Percentiles rank a stretch among this genome's conserved stretches.
Evolutionary conservation across 2,797 vertebrate species (phyloP).

Genomic region (Sebastes oblongus): DNA sequence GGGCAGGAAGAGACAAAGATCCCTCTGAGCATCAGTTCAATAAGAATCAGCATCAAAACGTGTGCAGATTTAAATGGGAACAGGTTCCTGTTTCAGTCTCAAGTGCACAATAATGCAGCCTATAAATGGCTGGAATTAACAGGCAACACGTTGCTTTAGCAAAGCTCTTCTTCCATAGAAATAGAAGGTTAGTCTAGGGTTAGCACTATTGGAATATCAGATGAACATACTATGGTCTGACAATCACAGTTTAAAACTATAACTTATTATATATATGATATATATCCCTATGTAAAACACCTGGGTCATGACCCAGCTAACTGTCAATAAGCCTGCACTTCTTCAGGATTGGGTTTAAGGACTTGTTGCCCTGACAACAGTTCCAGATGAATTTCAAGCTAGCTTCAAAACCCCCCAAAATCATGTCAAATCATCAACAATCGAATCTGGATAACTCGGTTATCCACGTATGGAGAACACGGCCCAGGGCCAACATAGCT

Average conservation of each 20-base stretch:
- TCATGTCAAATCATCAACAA: no score
- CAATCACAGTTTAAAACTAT: not conserved
- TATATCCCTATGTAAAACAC: not conserved
- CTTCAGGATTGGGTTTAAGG: not conserved
- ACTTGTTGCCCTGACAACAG: not conserved
- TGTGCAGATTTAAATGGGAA: not conserved
- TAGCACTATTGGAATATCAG: not conserved
- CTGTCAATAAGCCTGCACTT: not conserved
- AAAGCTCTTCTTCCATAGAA: not conserved
- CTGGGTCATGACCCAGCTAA: no score
- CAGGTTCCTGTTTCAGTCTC: not conserved
- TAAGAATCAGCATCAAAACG: not conserved
- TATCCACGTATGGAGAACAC: no score
- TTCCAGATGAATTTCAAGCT: not conserved
- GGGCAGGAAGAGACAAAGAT: not conserved
- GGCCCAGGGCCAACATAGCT: no score
- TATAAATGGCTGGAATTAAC: not conserved
- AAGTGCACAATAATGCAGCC: not conserved
- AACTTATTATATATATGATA: no score
- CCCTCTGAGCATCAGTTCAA: not conserved
- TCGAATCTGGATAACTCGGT: no score
- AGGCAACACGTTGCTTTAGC: not conserved
- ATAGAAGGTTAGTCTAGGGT: no score
- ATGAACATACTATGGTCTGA: not conserved
- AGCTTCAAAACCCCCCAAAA: no score